Base-by-base conservation (phyloP, 2,113 vertebrate genomes). In the Sialia sialis region DNA sequence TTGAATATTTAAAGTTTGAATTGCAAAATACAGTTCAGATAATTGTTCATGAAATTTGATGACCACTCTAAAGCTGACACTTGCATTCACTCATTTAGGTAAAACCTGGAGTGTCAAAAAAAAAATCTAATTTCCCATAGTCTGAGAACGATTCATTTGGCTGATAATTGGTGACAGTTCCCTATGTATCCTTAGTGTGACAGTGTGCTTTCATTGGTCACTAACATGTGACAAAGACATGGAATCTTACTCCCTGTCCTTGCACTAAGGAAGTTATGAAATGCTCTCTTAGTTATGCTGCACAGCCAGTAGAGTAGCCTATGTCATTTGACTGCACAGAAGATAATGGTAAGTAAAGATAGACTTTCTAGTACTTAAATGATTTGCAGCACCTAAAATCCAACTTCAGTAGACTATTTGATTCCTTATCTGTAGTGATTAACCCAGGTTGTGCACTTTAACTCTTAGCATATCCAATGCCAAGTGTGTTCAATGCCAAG, bases 291-390 rank as follows among this genome's bases (percentile, higher is more conserved):
- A 93, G 75, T 82, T 95, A n/a, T 73, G 41, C 73, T 64, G 14
- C 59, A 4, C 29, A 85, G 54, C 26, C 75, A 32, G 25, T 90
- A 94, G 72, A 81, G 60, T 82, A 90, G 49, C 60, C 32, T 86
- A 3, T 92, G 81, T 36, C 19, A n/a, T 69, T 87, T 49, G 62
- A 76, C 86, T 93, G 74, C 58, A 44, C 23, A 67, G 74, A 76
- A 83, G 78, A 85, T 36, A 59, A 81, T 34, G 95, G 91, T 93
- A 87, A 95, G 94, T 95, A 93, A 74, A 82, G 84, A 10, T 7
- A 91, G 87, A 55, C 30, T 39, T 84, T 84, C 6, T 49, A 27
- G 66, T 84, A 66, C 58, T 76, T 68, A 22, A 82, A 46, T 87
- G 11, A 46, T 49, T 79, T 87, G 23, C 18, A 38, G 58, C 54